Evolutionary conservation across 92 coral and sea anemone genomes (phyloP).

Genomic region (Zoanthus solanderi): DNA sequence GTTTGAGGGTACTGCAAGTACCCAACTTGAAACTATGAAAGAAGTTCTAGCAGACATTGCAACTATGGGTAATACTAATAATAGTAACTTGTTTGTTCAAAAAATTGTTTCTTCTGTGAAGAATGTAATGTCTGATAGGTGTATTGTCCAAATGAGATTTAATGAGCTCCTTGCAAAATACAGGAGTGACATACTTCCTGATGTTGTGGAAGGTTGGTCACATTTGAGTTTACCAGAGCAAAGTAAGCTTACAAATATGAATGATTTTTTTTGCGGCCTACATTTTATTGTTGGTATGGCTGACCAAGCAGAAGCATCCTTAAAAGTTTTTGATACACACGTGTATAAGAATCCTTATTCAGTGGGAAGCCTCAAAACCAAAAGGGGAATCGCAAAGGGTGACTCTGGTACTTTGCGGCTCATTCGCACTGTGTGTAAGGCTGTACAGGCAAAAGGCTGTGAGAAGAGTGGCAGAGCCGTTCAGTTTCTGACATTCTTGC

Average conservation of each 20-base stretch:
- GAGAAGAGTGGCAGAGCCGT: conserved; percentile 19
- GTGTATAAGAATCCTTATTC: conserved; percentile 24
- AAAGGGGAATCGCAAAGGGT: conserved; percentile 13
- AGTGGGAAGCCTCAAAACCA: conserved; percentile 18
- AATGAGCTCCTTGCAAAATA: conserved; percentile 44
- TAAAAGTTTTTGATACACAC: conserved; percentile 14
- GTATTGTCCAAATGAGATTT: conserved; percentile 23
- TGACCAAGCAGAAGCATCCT: conserved; percentile 24
- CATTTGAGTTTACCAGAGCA: neutral
- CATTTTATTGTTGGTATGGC: conserved; percentile 23
- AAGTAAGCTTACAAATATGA: neutral
- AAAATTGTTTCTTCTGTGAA: conserved; percentile 47
- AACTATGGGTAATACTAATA: conserved; percentile 9
- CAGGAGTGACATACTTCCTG: conserved; percentile 39
- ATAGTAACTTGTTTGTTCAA: conserved; percentile 7
- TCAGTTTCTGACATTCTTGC: conserved; percentile 19
- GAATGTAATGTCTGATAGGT: conserved; percentile 47
- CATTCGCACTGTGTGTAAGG: neutral
- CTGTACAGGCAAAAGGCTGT: conserved; percentile 24
- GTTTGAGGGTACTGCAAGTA: conserved; percentile 43
- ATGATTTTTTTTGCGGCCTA: conserved; percentile 21
- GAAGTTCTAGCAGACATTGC: conserved; percentile 26
- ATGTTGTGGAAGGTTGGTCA: conserved; percentile 44
- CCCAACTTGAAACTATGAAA: conserved; percentile 41
- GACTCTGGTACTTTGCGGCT: conserved; percentile 7